These are phyloP conservation scores for Chrysoperla carnea DNA, from an alignment of 1,140 invertebrate genomes.

Conservation along the genomic window DNA sequence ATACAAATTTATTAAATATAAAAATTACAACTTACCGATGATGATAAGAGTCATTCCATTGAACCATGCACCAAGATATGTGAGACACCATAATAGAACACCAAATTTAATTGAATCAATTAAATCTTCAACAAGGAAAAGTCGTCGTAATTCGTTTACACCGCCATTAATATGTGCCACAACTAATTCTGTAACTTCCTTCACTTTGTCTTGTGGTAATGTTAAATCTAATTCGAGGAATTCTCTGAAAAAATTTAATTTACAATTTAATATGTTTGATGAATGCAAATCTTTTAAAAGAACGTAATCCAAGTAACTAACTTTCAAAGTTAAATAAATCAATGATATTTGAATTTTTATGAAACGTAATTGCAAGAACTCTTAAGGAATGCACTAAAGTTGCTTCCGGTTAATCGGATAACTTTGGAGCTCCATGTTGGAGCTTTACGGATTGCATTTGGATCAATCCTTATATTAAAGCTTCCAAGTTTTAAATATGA, in stretches of 20 bases:
- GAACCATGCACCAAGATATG: slow-evolving; percentile 93
- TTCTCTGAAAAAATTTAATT: slow-evolving; percentile 40
- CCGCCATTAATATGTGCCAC: slow-evolving; percentile 71
- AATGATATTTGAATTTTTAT: too few species aligned
- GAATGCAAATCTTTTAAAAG: too few species aligned
- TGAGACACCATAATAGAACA: slow-evolving; percentile 82
- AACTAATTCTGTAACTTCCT: slow-evolving; percentile 64
- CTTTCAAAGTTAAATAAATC: too few species aligned
- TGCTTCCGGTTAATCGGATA: too few species aligned
- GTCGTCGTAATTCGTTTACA: slow-evolving; percentile 63
- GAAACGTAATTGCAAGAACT: too few species aligned
- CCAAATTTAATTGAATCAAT: slow-evolving; percentile 92
- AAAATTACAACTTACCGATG: slow-evolving; percentile 42
- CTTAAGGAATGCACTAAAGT: too few species aligned
- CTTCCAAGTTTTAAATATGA: too few species aligned
- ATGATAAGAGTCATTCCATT: slow-evolving; percentile 95
- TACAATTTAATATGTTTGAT: not conserved
- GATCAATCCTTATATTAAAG: too few species aligned
- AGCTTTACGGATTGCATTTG: too few species aligned
- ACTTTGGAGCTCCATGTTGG: too few species aligned
- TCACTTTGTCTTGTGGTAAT: slow-evolving; percentile 73
- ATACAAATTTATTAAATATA: too few species aligned
- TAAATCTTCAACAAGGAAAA: slow-evolving; percentile 92
- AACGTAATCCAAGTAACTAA: too few species aligned
- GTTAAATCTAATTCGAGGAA: slow-evolving; percentile 74